Percentiles rank a stretch among this genome's conserved stretches.
These are phyloP conservation scores for Gila robusta DNA, from an alignment of 2,797 vertebrate genomes.

Conservation along the genomic window DNA sequence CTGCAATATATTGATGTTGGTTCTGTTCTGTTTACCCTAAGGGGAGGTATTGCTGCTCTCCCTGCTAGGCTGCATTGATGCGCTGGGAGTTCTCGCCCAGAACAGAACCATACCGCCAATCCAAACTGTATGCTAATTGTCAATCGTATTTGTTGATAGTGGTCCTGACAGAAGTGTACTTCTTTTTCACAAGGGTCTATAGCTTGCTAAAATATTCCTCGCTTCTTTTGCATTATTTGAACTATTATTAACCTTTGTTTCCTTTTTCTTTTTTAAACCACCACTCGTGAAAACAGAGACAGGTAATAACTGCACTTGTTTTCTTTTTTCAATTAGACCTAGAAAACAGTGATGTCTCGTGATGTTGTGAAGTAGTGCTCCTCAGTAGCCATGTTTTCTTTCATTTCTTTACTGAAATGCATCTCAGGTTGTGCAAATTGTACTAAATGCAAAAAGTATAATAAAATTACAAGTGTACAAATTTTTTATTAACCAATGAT, in stretches of 20 bases:
- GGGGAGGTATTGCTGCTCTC: too few relatives aligned
- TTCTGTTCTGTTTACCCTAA: too few relatives aligned
- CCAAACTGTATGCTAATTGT: too few relatives aligned
- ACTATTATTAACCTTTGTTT: conserved; percentile 60
- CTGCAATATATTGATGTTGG: too few relatives aligned
- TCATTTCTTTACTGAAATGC: conserved; percentile 33
- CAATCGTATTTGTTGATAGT: too few relatives aligned
- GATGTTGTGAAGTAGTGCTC: conserved; percentile 18
- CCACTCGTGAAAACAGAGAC: conserved; percentile 85
- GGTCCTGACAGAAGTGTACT: neutral
- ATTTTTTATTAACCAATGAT: neutral
- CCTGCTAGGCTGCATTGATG: too few relatives aligned
- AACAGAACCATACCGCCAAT: too few relatives aligned
- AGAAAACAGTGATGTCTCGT: conserved; percentile 42
- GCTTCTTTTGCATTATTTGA: conserved; percentile 16
- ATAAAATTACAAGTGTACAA: neutral
- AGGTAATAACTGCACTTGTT: conserved; percentile 81
- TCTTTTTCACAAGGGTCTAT: neutral
- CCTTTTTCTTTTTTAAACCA: conserved; percentile 70
- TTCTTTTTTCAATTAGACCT: conserved; percentile 42
- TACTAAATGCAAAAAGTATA: conserved; percentile 3
- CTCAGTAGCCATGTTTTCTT: conserved; percentile 34
- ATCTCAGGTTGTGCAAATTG: conserved; percentile 22
- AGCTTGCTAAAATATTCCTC: neutral
- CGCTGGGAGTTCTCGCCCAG: too few relatives aligned